phyloP scores from a whole-genome alignment of 2,113 vertebrate genomes.

The Edolisoma coerulescens region DNA sequence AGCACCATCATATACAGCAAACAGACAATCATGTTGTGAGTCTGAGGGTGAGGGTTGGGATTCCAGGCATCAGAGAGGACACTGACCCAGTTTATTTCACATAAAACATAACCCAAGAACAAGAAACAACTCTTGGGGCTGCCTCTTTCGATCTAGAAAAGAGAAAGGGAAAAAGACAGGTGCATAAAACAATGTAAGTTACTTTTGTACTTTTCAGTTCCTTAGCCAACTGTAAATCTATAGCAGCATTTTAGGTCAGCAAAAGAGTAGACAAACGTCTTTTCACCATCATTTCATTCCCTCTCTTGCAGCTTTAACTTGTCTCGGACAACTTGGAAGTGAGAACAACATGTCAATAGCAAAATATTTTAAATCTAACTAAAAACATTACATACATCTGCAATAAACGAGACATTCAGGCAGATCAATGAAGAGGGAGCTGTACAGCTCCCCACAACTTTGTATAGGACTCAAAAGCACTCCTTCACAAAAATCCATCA shows the following conservation, averaged over 20 bases:
- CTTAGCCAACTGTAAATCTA: not conserved
- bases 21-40: constrained; percentile 86
- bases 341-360: not conserved
- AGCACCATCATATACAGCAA: constrained; percentile 92
- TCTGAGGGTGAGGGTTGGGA: constrained; percentile 68
- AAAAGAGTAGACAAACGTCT: not conserved
- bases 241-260: not conserved
- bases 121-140: constrained; percentile 96
- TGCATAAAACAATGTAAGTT: not conserved
- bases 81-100: constrained; percentile 95
- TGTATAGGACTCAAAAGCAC: not conserved
- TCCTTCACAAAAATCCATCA: not conserved
- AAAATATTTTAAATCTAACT: not conserved
- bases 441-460: not conserved
- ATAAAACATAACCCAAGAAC: constrained; percentile 89
- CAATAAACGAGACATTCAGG: not conserved
- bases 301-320: not conserved
- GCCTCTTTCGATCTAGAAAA: constrained; percentile 89
- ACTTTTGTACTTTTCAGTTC: not conserved
- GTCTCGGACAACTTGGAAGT: not conserved
- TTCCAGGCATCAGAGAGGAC: constrained; percentile 86
- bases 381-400: not conserved
- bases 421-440: not conserved
- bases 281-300: not conserved
- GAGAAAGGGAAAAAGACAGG: not conserved